A percentile compares a stretch with the other conserved stretches of the same genome.
Evolutionary conservation across 2,888 invertebrate genomes (phyloP).

Genomic region (Synergus gifuensis): DNA sequence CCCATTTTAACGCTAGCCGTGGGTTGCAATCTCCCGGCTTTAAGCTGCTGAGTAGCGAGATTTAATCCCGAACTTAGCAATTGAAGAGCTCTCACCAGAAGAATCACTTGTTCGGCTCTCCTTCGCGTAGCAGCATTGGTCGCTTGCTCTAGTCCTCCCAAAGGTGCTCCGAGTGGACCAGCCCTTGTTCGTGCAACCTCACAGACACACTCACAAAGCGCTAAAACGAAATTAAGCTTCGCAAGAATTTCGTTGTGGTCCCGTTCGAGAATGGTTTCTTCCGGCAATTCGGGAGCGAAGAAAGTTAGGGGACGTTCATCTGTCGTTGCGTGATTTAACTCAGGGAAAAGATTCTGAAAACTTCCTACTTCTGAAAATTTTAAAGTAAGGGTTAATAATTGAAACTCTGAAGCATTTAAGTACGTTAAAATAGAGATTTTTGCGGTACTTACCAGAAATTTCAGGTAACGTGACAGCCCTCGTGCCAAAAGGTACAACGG

Average conservation of each 20-base stretch:
- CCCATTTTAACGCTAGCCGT: slow-evolving; percentile 95
- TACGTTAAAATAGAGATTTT: no score
- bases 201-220: slow-evolving; percentile 95
- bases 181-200: slow-evolving; percentile 91
- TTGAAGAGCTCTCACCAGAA: slow-evolving; percentile 94
- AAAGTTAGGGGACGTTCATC: slow-evolving; percentile 83
- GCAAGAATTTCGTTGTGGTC: slow-evolving; percentile 98
- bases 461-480: slow-evolving; percentile 85
- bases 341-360: slow-evolving; percentile 78
- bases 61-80: slow-evolving; percentile 96
- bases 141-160: slow-evolving; percentile 69
- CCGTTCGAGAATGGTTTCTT: slow-evolving; percentile 96
- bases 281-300: slow-evolving; percentile 94
- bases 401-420: background rate
- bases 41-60: slow-evolving; percentile 92
- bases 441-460: slow-evolving; percentile 73
- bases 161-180: slow-evolving; percentile 85
- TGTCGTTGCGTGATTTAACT: slow-evolving; percentile 68
- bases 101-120: slow-evolving; percentile 89
- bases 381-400: background rate
- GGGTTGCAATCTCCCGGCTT: slow-evolving; percentile 90
- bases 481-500: slow-evolving; percentile 83
- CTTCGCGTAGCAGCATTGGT: slow-evolving; percentile 78
- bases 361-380: slow-evolving; percentile 78
- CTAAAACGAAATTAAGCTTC: slow-evolving; percentile 97